Evolutionary conservation across 2,888 invertebrate species (phyloP), one percentile per base, ranked within the genome.

Genomic region (Cyclophora punctaria): DNA sequence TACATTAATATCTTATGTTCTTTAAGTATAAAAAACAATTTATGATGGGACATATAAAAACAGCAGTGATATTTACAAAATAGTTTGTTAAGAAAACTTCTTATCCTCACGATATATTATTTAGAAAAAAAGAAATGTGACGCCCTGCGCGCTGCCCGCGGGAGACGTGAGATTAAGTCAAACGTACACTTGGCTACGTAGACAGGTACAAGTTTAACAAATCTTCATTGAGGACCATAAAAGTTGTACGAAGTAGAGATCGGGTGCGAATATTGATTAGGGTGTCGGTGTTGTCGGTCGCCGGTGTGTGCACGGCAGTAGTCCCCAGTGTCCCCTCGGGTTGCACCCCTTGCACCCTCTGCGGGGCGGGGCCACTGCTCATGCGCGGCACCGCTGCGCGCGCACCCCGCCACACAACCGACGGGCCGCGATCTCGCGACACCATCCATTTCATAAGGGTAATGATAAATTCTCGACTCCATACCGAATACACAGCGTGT

Each of bases 251-350:
- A 71, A 70, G 67, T 68, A 52, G 64, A 67, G 70, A 73, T 77
- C 66, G 73, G 73, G 70, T 69, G 72, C 73, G 77, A 80, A 79
- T 86, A 86, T 86, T 82, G 87, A 86, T 86, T 75, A 75, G 70
- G 84, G 80, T 73, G 59, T 75, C 52, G 52, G 53, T 53, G 62
- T 67, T 70, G 37, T 37, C 20, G 20, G 20, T 20, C 20, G 20
- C 20, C 20, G 20, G 68, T 69, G 75, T 76, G 77, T 75, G 75
- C 67, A 67, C 63, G 62, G 63, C 68, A 56, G 57, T 60, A 62
- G 57, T n/a, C n/a, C n/a, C n/a, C n/a, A n/a, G n/a, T n/a, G 56
- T 42, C 55, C 59, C 53, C 58, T 37, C 37, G 5, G 5, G 4
- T 37, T 5, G 37, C 37, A 37, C 37, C 37, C 37, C 37, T 20